phyloP scores from a whole-genome alignment of 2,113 vertebrate genomes.

The Cavia aperea region DNA sequence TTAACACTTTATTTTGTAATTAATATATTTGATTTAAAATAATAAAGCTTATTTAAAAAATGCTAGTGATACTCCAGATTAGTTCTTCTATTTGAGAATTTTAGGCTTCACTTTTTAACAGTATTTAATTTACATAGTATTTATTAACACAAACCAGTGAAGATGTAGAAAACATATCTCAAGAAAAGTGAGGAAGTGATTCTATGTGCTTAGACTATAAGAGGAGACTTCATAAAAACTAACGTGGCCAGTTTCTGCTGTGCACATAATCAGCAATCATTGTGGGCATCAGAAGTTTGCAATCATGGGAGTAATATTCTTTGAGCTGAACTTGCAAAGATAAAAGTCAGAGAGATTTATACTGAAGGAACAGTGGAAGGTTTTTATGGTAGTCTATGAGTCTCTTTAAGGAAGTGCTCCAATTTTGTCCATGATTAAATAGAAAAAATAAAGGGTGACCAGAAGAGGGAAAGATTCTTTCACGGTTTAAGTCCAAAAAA shows the following conservation, averaged over 20 bases:
- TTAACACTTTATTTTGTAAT: not conserved
- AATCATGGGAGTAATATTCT: not conserved
- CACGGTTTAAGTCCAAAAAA: not conserved
- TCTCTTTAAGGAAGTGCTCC: not conserved
- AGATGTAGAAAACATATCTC: not conserved
- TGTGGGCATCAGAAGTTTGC: not conserved
- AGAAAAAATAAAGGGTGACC: not conserved
- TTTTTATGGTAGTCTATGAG: not conserved
- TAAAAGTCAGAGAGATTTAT: not conserved
- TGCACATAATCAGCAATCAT: not conserved
- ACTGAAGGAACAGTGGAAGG: not conserved
- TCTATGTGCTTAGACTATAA: not conserved
- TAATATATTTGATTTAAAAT: constrained; percentile 29
- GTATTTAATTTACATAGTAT: not conserved
- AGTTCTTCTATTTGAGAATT: not conserved
- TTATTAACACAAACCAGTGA: not conserved
- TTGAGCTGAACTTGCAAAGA: not conserved
- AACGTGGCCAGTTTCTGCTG: not conserved
- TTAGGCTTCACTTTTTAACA: not conserved
- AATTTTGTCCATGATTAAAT: not conserved
- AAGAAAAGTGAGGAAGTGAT: not conserved
- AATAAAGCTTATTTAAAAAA: not conserved
- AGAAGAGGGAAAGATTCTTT: not conserved
- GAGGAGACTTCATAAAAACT: not conserved
- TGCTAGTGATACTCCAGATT: not conserved